Conservation (phyloP, 2,797 vertebrate species). For the Acanthiza pusilla region DNA sequence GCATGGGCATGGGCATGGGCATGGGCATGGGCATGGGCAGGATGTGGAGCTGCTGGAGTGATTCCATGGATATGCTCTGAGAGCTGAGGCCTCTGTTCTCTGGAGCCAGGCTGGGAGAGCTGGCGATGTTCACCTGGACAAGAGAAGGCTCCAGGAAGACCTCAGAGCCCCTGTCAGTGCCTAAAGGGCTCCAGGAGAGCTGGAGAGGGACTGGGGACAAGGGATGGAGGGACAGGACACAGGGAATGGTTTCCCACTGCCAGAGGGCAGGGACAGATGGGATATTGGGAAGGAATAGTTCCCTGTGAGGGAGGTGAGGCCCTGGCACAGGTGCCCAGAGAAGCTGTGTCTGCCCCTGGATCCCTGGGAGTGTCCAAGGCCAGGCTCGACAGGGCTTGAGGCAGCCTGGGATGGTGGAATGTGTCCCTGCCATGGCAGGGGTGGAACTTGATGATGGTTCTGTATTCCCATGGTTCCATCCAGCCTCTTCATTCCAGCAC, state of each 20-base stretch:
- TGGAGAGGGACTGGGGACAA: not conserved
- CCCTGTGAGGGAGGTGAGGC: rapidly evolving
- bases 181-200: not conserved
- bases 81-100: not conserved
- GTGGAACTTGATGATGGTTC: rapidly evolving
- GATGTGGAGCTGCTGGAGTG: rapidly evolving
- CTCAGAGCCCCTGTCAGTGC: not conserved
- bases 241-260: not conserved
- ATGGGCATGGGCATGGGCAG: not conserved
- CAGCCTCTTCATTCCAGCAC: not conserved
- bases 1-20: not conserved
- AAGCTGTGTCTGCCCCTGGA: not conserved
- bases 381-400: rapidly evolving
- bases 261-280: not conserved
- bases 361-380: not conserved
- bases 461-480: not conserved
- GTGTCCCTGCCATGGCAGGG: rapidly evolving
- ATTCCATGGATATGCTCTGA: rapidly evolving
- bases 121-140: not conserved
- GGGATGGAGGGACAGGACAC: not conserved
- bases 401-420: rapidly evolving
- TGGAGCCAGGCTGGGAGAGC: not conserved
- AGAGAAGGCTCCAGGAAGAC: rapidly evolving
- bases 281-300: rapidly evolving
- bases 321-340: not conserved